Evolutionary conservation across 2,113 vertebrate species (phyloP).

Genomic region (Oenanthe oenanthe): DNA sequence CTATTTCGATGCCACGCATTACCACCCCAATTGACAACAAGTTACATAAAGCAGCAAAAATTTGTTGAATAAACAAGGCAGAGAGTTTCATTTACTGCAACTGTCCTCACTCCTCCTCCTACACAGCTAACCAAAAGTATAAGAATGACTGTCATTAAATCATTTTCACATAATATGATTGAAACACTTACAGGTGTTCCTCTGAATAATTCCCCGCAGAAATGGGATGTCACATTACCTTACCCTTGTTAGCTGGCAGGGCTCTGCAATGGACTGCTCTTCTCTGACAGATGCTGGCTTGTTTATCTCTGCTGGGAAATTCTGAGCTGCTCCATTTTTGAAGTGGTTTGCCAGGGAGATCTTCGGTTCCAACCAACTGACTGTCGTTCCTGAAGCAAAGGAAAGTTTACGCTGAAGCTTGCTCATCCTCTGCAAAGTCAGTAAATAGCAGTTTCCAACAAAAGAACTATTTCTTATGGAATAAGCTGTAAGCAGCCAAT

Average conservation of each 20-base stretch:
- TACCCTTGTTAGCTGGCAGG: slow-evolving; percentile 87
- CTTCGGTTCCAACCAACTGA: slow-evolving; percentile 96
- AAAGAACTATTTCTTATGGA: background rate
- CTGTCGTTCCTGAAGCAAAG: slow-evolving; percentile 86
- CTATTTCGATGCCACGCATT: background rate
- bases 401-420: slow-evolving; percentile 81
- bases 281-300: slow-evolving; percentile 77
- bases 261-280: slow-evolving; percentile 80
- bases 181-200: background rate
- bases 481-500: slow-evolving; percentile 54
- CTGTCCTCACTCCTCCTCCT: background rate
- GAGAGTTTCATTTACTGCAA: background rate
- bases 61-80: background rate
- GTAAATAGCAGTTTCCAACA: slow-evolving; percentile 38
- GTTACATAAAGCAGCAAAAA: background rate
- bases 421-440: slow-evolving; percentile 78
- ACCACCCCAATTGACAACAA: background rate
- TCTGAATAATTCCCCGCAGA: background rate
- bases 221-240: slow-evolving; percentile 58
- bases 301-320: slow-evolving; percentile 78
- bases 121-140: background rate
- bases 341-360: slow-evolving; percentile 86
- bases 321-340: slow-evolving; percentile 89
- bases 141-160: background rate
- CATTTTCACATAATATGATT: background rate